These are phyloP conservation scores for Muscicapa comitata DNA, from an alignment of 2,797 vertebrate species.

Conservation along the genomic window DNA sequence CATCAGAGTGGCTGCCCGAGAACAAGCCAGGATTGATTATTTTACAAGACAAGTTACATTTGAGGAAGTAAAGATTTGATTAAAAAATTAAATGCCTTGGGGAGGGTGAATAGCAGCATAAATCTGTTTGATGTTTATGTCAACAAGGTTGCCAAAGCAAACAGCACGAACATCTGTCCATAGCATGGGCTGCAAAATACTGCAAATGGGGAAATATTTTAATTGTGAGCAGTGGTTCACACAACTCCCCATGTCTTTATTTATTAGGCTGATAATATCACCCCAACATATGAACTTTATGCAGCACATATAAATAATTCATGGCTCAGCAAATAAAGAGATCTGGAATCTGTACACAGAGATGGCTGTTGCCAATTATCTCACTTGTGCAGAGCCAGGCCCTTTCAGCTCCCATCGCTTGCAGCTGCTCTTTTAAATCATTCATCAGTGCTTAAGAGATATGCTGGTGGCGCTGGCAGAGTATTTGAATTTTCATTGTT, in stretches of 20 bases:
- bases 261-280: conserved; percentile 71
- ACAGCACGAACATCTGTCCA: conserved; percentile 23
- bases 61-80: conserved; percentile 34
- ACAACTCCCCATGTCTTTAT: conserved; percentile 41
- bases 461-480: not conserved
- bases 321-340: conserved; percentile 76
- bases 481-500: conserved; percentile 65
- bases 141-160: conserved; percentile 52
- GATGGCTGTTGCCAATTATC: conserved; percentile 73
- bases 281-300: conserved; percentile 52
- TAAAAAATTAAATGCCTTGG: conserved; percentile 36
- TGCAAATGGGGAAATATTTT: conserved; percentile 56
- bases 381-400: conserved; percentile 54
- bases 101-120: not conserved
- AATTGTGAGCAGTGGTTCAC: conserved; percentile 36
- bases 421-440: conserved; percentile 74
- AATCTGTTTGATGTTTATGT: conserved; percentile 43
- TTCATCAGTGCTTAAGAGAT: conserved; percentile 65
- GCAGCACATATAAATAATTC: conserved; percentile 65
- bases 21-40: conserved; percentile 27
- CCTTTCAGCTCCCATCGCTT: conserved; percentile 19
- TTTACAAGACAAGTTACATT: conserved; percentile 31
- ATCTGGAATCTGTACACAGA: conserved; percentile 67
- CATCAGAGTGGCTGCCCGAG: not conserved
- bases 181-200: not conserved